Percentiles rank a stretch among this genome's conserved stretches.
These are phyloP conservation scores for Galleria mellonella DNA, from an alignment of 1,140 invertebrate species.

Conservation along the genomic window DNA sequence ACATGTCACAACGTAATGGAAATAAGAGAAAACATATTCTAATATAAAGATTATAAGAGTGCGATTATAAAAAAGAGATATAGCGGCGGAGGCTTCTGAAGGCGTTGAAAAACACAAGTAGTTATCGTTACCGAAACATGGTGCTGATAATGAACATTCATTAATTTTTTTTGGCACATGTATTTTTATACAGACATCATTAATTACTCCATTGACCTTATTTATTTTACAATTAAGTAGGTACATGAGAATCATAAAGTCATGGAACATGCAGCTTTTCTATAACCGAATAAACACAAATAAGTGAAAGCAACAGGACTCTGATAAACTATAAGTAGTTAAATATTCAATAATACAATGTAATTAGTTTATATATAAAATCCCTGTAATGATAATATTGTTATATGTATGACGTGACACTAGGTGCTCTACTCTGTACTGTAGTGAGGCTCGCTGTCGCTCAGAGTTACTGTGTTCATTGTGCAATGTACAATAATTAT, in stretches of 20 bases:
- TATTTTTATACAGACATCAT: constrained; percentile 31
- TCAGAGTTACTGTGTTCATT: constrained; percentile 46
- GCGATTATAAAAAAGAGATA: too few relatives aligned
- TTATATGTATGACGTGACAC: constrained; percentile 57
- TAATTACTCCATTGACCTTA: constrained; percentile 22
- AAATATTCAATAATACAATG: constrained; percentile 60
- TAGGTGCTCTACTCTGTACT: constrained; percentile 42
- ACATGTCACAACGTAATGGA: constrained; percentile 42
- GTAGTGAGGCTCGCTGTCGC: constrained; percentile 26
- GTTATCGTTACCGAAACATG: background rate
- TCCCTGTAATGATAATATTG: constrained; percentile 74
- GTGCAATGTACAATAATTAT: constrained; percentile 62
- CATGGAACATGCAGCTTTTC: constrained; percentile 1
- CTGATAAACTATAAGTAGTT: constrained; percentile 65
- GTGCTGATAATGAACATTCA: background rate
- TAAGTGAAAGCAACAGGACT: constrained; percentile 42
- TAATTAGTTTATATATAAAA: constrained; percentile 70
- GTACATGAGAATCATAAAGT: constrained; percentile 2
- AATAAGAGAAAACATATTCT: background rate
- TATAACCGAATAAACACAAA: too few relatives aligned
- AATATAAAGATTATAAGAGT: background rate
- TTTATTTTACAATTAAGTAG: constrained; percentile 15
- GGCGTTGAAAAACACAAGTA: background rate
- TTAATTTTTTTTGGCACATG: constrained; percentile 59
- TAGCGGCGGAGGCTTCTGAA: too few relatives aligned